These are phyloP conservation scores for Hoplostethus atlanticus DNA, from an alignment of 2,797 vertebrate species.

Conservation along the genomic window DNA sequence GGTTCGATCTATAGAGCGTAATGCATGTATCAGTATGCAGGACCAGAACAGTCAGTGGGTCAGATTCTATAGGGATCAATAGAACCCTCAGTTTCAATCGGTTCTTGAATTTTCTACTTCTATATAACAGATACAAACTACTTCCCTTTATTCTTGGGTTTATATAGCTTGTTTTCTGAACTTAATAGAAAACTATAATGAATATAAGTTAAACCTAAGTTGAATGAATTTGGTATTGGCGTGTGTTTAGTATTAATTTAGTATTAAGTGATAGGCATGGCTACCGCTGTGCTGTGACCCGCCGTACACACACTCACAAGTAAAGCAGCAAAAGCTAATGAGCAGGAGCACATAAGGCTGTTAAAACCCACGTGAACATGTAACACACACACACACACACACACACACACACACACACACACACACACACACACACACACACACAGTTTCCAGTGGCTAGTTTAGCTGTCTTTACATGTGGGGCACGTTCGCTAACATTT, in stretches of 20 bases:
- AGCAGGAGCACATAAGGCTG: slow-evolving; percentile 63
- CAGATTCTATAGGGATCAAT: slow-evolving; percentile 77
- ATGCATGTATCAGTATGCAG: slow-evolving; percentile 80
- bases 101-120: slow-evolving; percentile 43
- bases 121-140: no score
- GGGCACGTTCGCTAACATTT: slow-evolving; percentile 85
- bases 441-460: slow-evolving; percentile 63
- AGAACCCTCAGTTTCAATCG: slow-evolving; percentile 57
- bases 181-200: neutral
- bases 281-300: slow-evolving; percentile 64
- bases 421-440: slow-evolving; percentile 19
- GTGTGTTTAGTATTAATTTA: slow-evolving; percentile 44
- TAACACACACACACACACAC: slow-evolving; percentile 40
- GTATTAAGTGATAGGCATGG: slow-evolving; percentile 37
- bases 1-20: slow-evolving; percentile 73
- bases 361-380: slow-evolving; percentile 66
- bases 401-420: slow-evolving; percentile 29
- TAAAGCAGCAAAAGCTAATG: slow-evolving; percentile 74
- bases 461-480: slow-evolving; percentile 82
- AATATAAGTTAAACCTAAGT: slow-evolving; percentile 39
- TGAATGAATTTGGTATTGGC: slow-evolving; percentile 51
- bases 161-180: slow-evolving; percentile 17
- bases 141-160: neutral
- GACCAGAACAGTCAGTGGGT: slow-evolving; percentile 51
- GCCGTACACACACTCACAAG: slow-evolving; percentile 41